A percentile compares a stretch with the other conserved stretches of the same genome.
These are phyloP conservation scores for Lycaena phlaeas DNA, from an alignment of 2,888 invertebrate species.

Conservation along the genomic window DNA sequence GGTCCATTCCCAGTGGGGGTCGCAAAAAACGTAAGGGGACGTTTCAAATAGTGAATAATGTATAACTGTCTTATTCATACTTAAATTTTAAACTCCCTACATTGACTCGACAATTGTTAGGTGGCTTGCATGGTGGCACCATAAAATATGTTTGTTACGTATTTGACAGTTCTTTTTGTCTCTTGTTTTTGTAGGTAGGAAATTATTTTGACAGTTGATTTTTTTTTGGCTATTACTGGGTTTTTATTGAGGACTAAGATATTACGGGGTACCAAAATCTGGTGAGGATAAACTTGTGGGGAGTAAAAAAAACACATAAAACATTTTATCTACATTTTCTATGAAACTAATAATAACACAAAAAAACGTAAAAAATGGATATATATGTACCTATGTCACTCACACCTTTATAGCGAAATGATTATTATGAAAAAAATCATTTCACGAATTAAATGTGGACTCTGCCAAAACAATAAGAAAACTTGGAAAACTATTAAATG, in stretches of 20 bases:
- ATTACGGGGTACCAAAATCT: too few species aligned
- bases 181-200: conserved; percentile 20
- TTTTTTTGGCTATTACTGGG: neutral
- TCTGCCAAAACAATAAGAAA: too few species aligned
- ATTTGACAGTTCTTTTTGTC: conserved; percentile 23
- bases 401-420: too few species aligned
- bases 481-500: too few species aligned
- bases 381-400: too few species aligned
- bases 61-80: conserved; percentile 50
- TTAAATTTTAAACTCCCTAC: conserved; percentile 62
- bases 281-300: too few species aligned
- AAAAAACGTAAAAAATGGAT: too few species aligned
- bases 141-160: neutral
- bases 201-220: conserved; percentile 4
- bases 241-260: neutral
- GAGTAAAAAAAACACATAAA: too few species aligned
- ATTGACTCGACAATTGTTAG: conserved; percentile 51
- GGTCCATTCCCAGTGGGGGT: conserved; percentile 36
- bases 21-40: conserved; percentile 44
- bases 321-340: too few species aligned
- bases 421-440: too few species aligned
- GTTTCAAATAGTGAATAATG: conserved; percentile 58
- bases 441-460: too few species aligned
- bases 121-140: conserved; percentile 20
- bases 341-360: too few species aligned